phyloP scores from a whole-genome alignment of 2,113 vertebrate genomes.

The Proterorhinus semilunaris region DNA sequence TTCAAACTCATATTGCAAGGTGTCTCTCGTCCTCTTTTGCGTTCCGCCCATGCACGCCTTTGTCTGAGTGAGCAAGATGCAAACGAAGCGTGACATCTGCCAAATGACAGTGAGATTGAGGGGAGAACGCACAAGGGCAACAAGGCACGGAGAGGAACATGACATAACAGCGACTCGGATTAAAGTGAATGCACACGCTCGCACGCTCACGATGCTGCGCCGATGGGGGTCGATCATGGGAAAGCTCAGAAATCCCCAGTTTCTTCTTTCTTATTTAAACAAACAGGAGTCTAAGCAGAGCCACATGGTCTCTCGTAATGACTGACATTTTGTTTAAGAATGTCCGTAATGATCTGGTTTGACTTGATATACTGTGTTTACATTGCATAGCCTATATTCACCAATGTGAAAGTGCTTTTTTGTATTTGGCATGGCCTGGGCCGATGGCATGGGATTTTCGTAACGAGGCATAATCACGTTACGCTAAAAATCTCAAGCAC shows the following conservation, averaged over 20 bases:
- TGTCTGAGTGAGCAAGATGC: constrained; percentile 31
- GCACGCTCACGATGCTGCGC: background rate
- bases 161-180: constrained; percentile 88
- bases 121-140: constrained; percentile 79
- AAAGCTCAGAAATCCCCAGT: constrained; percentile 49
- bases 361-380: constrained; percentile 68
- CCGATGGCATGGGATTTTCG: constrained; percentile 55
- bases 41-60: background rate
- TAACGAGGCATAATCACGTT: constrained; percentile 22
- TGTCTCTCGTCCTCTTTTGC: background rate
- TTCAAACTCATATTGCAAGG: too few relatives aligned
- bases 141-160: constrained; percentile 85
- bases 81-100: constrained; percentile 85
- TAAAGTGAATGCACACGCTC: constrained; percentile 69
- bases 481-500: constrained; percentile 32
- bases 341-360: constrained; percentile 69
- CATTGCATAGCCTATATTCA: constrained; percentile 67
- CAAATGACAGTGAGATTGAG: constrained; percentile 83
- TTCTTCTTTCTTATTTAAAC: constrained; percentile 66
- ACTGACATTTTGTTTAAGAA: constrained; percentile 79
- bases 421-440: constrained; percentile 48
- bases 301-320: constrained; percentile 73
- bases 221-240: constrained; percentile 26
- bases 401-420: constrained; percentile 59
- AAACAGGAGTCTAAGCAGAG: constrained; percentile 73